Evolutionary conservation across 2,888 invertebrate genomes (phyloP), one percentile per base, ranked within the genome.

Genomic region (Anagyrus pseudococci): DNA sequence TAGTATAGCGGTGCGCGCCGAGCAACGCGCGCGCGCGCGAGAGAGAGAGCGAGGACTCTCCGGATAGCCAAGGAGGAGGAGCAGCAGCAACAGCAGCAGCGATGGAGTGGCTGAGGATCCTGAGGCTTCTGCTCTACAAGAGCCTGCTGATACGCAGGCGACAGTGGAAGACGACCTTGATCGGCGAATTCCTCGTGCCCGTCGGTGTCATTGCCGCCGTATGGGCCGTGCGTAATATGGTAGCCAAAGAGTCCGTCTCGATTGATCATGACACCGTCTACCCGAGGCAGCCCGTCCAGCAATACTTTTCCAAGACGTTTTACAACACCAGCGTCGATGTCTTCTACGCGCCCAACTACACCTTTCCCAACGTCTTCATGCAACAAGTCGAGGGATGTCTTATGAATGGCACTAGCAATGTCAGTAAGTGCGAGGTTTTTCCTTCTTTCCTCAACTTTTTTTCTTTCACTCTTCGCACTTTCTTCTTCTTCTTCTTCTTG

Each of bases 131-230:
- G 15, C 55, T 79, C 57, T 67, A 70, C 57, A 81, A 80, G 66
- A 76, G 77, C 62, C 67, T 69, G 3, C 48, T 77, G 8, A 73
- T 79, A 7, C 72, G 79, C 17, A 73, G 68, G 37, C 74, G 75
- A 19, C 75, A 78, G 49, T 79, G 78, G 77, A 71, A 72, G 37
- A 49, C 67, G 15, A 71, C 67, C 8, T 19, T 79, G 23, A 69
- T 80, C 15, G 59, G 74, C 4, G 74, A 81, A 62, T 68, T 76
- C 56, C 19, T 73, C 4, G 53, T 79, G 50, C 78, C 79, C 8
- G 48, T 78, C 8, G 53, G 68, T 10, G 58, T 79, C 17, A 74
- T 80, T n/a, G 20, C 70, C 3, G 62, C 75, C 17, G 68, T 73
- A 15, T 75, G 76, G 68, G 62, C 69, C 8, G 69, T 75, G 8